Conservation (phyloP, 2,797 vertebrate genomes). For the Typhlichthys subterraneus region DNA sequence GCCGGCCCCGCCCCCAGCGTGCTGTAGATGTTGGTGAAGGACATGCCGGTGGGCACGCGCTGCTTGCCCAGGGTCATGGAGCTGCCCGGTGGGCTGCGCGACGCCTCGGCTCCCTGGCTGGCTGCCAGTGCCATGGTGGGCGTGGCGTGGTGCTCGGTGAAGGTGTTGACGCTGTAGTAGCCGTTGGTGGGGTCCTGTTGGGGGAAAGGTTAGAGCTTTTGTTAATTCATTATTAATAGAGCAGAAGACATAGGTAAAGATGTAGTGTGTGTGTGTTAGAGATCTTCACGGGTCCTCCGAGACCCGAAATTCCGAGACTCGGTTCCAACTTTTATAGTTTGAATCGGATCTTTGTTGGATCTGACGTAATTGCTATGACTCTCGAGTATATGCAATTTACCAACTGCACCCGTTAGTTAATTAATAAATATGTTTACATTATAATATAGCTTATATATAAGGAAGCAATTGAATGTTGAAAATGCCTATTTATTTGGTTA, state of each 20-base stretch:
- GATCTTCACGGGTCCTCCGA: too few species aligned
- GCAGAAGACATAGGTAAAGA: neutral
- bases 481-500: too few species aligned
- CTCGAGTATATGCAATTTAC: too few species aligned
- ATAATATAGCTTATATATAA: neutral
- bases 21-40: constrained; percentile 99
- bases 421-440: too few species aligned
- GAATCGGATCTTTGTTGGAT: neutral
- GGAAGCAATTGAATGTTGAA: too few species aligned
- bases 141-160: constrained; percentile 85
- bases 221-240: neutral
- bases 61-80: constrained; percentile 80
- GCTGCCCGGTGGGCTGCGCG: constrained; percentile 19
- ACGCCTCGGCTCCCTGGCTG: constrained; percentile 75
- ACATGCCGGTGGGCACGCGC: constrained; percentile 96
- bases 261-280: too few species aligned
- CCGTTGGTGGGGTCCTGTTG: constrained; percentile 88
- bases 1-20: constrained; percentile 74
- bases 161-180: constrained; percentile 92
- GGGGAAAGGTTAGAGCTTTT: too few species aligned
- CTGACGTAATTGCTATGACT: too few species aligned
- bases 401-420: too few species aligned
- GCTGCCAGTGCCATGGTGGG: constrained; percentile 85
- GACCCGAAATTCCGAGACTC: neutral
- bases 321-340: neutral